Evolutionary conservation across 2,797 vertebrate genomes (phyloP).

Genomic region (Orientallactaga sibirica): DNA sequence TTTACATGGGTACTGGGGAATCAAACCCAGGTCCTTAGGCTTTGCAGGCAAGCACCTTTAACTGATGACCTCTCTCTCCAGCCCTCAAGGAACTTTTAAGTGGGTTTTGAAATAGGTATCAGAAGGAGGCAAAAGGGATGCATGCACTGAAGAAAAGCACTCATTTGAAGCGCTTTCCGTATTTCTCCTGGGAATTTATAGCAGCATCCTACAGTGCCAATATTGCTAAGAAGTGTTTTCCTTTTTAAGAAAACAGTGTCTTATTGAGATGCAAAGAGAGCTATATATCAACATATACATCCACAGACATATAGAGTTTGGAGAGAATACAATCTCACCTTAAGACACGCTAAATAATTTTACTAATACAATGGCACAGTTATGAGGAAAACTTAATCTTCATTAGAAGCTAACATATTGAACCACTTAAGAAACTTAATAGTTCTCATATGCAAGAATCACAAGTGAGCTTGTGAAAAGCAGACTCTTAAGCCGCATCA

Average conservation of each 20-base stretch:
- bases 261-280: background rate
- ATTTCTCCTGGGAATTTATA: background rate
- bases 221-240: background rate
- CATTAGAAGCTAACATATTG: background rate
- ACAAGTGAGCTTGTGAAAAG: background rate
- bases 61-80: no score
- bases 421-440: conserved; percentile 7
- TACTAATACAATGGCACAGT: background rate
- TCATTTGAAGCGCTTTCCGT: background rate
- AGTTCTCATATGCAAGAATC: background rate
- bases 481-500: background rate
- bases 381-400: conserved; percentile 16
- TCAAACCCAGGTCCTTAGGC: no score
- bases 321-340: background rate
- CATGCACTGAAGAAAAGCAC: background rate
- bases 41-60: no score
- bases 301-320: background rate
- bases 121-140: background rate
- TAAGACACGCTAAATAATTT: background rate
- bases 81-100: background rate
- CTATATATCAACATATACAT: background rate
- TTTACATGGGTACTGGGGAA: no score
- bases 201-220: background rate
- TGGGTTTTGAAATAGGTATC: background rate
- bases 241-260: background rate